These are phyloP conservation scores for Origma solitaria DNA, from an alignment of 2,113 vertebrate species.

Conservation along the genomic window DNA sequence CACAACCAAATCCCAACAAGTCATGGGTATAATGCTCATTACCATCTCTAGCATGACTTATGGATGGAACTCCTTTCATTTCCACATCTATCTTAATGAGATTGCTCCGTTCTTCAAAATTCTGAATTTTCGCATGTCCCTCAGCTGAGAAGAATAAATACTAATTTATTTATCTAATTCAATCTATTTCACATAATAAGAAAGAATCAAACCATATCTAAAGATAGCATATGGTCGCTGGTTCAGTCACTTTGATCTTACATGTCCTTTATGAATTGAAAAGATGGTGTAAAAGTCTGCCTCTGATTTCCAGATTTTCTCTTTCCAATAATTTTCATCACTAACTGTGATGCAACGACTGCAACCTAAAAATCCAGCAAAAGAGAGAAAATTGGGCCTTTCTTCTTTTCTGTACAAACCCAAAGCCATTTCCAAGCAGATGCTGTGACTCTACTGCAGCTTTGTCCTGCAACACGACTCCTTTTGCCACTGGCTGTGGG, in stretches of 20 bases:
- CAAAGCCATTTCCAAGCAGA: not conserved
- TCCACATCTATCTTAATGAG: not conserved
- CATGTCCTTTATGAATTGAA: not conserved
- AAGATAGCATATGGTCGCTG: fast-evolving
- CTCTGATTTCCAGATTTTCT: not conserved
- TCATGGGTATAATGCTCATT: not conserved
- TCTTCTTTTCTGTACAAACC: not conserved
- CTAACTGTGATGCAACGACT: not conserved
- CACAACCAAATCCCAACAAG: not conserved
- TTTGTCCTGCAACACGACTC: not conserved
- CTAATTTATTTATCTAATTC: not conserved
- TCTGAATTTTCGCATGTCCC: not conserved
- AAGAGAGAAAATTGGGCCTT: not conserved
- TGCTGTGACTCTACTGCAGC: not conserved
- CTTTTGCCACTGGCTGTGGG: not conserved
- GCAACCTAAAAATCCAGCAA: not conserved
- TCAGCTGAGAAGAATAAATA: not conserved
- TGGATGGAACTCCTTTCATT: not conserved
- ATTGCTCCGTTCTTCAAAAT: not conserved
- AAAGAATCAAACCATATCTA: not conserved
- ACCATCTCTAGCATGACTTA: not conserved
- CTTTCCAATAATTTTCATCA: not conserved
- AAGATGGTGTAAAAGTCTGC: not conserved
- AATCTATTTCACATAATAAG: not conserved
- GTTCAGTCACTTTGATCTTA: not conserved